Percentiles rank a stretch among this genome's conserved stretches.
Conservation (phyloP, 2,797 vertebrate genomes). For the Myripristis jacobus region DNA sequence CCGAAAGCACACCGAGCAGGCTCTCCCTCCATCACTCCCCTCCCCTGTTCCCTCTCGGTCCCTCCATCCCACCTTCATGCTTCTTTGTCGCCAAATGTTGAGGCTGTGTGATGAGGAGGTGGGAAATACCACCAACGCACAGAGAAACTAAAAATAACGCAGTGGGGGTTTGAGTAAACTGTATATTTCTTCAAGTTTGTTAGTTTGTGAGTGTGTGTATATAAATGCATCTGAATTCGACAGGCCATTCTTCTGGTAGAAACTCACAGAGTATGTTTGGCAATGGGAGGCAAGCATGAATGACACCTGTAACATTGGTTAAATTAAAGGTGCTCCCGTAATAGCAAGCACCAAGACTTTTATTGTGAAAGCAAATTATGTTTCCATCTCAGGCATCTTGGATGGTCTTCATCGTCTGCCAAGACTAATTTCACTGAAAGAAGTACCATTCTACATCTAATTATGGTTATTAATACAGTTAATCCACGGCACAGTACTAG, state of each 20-base stretch:
- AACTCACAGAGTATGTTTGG: too few species aligned
- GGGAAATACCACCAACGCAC: conserved; percentile 57
- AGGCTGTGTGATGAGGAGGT: conserved; percentile 50
- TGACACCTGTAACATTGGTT: too few species aligned
- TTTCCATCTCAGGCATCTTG: too few species aligned
- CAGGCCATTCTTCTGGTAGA: conserved; percentile 6
- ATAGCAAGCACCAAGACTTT: too few species aligned
- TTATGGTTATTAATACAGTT: conserved; percentile 10
- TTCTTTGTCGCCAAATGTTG: conserved; percentile 59
- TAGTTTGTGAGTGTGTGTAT: conserved; percentile 15
- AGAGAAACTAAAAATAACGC: conserved; percentile 60
- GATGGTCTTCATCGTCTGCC: too few species aligned
- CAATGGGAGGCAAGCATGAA: too few species aligned
- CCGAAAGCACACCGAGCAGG: conserved; percentile 49
- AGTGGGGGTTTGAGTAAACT: conserved; percentile 31
- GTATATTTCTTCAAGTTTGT: conserved; percentile 42
- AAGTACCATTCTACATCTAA: neutral
- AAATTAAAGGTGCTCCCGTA: too few species aligned
- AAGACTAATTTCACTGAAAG: neutral
- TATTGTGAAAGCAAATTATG: too few species aligned
- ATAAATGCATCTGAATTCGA: conserved; percentile 29
- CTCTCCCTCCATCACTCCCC: conserved; percentile 18
- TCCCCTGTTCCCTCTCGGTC: conserved; percentile 60
- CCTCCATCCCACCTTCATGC: conserved; percentile 50
- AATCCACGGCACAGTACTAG: neutral